Evolutionary conservation across 2,113 vertebrate genomes (phyloP).

Genomic region (Uria aalge): DNA sequence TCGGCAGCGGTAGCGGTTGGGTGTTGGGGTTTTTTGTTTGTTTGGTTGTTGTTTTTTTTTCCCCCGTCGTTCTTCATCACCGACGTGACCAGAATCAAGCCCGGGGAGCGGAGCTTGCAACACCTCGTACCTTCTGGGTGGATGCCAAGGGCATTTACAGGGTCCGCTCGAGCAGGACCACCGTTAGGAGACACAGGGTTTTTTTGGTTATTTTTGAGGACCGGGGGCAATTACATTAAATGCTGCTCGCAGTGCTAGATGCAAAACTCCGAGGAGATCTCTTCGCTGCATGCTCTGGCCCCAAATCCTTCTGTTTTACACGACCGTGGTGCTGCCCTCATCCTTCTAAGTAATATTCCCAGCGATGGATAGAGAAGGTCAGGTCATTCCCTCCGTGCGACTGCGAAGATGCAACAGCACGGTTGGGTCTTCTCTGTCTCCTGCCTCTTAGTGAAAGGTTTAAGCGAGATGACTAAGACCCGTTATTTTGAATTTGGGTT

Average conservation of each 20-base stretch:
- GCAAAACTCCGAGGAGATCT: neutral
- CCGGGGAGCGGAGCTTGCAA: neutral
- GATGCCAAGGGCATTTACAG: neutral
- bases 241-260: accelerated
- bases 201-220: neutral
- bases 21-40: neutral
- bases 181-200: accelerated
- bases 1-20: neutral
- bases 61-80: neutral
- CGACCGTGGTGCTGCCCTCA: accelerated
- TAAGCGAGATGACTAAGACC: neutral
- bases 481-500: neutral
- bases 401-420: neutral
- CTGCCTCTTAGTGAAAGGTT: neutral
- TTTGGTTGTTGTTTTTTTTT: too few relatives aligned
- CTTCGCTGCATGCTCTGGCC: neutral
- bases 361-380: neutral
- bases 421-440: neutral
- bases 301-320: neutral
- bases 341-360: neutral
- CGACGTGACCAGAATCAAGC: neutral
- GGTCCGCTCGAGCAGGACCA: neutral
- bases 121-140: neutral
- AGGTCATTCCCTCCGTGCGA: neutral
- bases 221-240: accelerated